Conservation (phyloP, 2,113 vertebrate genomes). For the Mus musculus region DNA sequence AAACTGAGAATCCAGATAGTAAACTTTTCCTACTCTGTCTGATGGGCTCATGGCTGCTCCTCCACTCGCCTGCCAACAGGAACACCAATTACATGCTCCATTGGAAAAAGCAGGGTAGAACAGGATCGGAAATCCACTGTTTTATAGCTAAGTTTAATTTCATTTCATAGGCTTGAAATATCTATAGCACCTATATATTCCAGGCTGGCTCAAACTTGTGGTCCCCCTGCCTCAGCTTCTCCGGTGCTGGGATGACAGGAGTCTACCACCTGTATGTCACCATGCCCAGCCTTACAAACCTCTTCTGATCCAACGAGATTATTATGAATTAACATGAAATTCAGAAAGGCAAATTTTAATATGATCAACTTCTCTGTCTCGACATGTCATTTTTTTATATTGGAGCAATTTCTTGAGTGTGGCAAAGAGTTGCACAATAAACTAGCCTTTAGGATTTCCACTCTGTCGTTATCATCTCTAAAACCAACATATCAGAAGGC, state of each 20-base stretch:
- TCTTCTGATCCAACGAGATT: neutral
- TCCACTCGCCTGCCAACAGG: neutral
- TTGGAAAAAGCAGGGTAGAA: neutral
- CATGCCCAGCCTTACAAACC: neutral
- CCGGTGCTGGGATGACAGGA: neutral
- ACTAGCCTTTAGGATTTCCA: slow-evolving; percentile 12
- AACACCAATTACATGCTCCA: neutral
- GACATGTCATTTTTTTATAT: neutral
- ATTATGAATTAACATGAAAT: neutral
- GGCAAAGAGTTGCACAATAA: slow-evolving; percentile 28
- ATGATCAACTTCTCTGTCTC: neutral
- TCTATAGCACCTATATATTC: neutral
- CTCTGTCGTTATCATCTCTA: neutral
- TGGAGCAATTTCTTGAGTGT: neutral
- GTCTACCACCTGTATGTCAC: neutral
- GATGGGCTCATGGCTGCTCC: neutral
- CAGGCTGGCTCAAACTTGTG: neutral
- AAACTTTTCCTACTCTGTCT: neutral
- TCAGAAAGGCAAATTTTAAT: neutral
- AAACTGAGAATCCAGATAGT: neutral
- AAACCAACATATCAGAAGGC: neutral
- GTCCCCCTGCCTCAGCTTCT: neutral
- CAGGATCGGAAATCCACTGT: slow-evolving; percentile 12
- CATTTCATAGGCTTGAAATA: slow-evolving; percentile 12
- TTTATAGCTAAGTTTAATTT: slow-evolving; percentile 12